Conservation (phyloP, 2,888 invertebrate genomes). For the Ochropleura plecta region DNA sequence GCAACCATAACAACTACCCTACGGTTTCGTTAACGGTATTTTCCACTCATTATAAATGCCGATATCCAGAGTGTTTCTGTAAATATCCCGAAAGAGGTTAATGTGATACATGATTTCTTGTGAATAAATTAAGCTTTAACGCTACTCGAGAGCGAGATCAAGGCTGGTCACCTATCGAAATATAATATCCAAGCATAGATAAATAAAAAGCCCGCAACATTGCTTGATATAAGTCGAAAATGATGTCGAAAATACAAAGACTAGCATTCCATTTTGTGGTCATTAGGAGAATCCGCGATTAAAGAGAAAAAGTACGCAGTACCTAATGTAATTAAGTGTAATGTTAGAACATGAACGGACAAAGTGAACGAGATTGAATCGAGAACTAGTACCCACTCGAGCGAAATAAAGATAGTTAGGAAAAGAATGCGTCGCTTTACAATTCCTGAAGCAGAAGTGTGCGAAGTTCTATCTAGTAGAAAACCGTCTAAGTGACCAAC, state of each 20-base stretch:
- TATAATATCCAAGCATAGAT: constrained; percentile 19
- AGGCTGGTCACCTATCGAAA: constrained; percentile 18
- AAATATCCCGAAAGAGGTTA: neutral
- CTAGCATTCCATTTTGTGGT: constrained; percentile 33
- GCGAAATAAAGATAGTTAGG: constrained; percentile 51
- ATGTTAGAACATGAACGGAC: constrained; percentile 37
- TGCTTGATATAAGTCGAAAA: constrained; percentile 8
- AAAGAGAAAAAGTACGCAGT: constrained; percentile 30
- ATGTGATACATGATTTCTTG: neutral
- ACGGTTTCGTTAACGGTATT: too few relatives aligned
- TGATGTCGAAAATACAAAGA: constrained; percentile 9
- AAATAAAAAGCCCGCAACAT: neutral
- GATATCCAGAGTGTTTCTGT: neutral
- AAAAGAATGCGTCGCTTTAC: constrained; percentile 45
- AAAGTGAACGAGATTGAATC: constrained; percentile 54
- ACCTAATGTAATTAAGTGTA: constrained; percentile 55
- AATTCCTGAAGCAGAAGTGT: constrained; percentile 48
- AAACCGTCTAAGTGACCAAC: constrained; percentile 53
- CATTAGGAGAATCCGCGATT: constrained; percentile 30
- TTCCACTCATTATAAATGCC: neutral
- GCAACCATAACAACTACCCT: too few relatives aligned
- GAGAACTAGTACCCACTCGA: constrained; percentile 36
- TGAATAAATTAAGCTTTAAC: neutral
- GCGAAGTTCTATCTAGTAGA: constrained; percentile 45
- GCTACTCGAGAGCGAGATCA: constrained; percentile 7